These are phyloP conservation scores for Pseudomyrmex cubaensis DNA, from an alignment of 1,140 invertebrate genomes.

Conservation along the genomic window DNA sequence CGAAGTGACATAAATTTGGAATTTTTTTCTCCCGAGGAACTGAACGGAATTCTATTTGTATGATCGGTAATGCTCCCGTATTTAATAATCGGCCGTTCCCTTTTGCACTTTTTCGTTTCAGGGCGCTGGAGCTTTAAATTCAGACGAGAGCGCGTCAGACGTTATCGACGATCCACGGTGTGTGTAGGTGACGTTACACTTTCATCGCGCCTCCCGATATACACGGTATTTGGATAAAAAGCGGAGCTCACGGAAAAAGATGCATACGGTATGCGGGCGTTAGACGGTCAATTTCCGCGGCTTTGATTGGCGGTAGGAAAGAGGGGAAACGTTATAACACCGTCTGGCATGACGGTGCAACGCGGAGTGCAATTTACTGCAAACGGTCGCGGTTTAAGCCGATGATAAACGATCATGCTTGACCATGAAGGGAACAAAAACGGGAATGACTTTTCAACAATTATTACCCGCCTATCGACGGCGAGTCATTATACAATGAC, in stretches of 20 bases:
- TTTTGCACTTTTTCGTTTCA: slow-evolving; percentile 36
- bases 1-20: slow-evolving; percentile 34
- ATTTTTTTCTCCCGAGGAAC: slow-evolving; percentile 25
- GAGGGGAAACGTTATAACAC: slow-evolving; percentile 72
- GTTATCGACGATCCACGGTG: slow-evolving; percentile 43
- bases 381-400: slow-evolving; percentile 70
- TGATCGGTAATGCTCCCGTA: slow-evolving; percentile 43
- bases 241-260: slow-evolving; percentile 62
- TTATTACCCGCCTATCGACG: slow-evolving; percentile 64
- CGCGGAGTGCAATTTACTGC: slow-evolving; percentile 67
- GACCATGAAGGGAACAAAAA: slow-evolving; percentile 68
- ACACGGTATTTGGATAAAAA: slow-evolving; percentile 50
- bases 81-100: slow-evolving; percentile 52
- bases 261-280: slow-evolving; percentile 60
- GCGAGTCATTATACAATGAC: slow-evolving; percentile 40
- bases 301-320: slow-evolving; percentile 73
- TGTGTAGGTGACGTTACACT: slow-evolving; percentile 49
- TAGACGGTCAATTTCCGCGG: slow-evolving; percentile 76
- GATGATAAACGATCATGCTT: slow-evolving; percentile 71
- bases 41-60: slow-evolving; percentile 54
- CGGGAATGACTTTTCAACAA: slow-evolving; percentile 70
- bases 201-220: slow-evolving; percentile 40
- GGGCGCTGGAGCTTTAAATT: slow-evolving; percentile 44
- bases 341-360: slow-evolving; percentile 70
- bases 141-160: slow-evolving; percentile 45